Conservation (phyloP, 92 coral and sea anemone genomes). For the Porites rus region DNA sequence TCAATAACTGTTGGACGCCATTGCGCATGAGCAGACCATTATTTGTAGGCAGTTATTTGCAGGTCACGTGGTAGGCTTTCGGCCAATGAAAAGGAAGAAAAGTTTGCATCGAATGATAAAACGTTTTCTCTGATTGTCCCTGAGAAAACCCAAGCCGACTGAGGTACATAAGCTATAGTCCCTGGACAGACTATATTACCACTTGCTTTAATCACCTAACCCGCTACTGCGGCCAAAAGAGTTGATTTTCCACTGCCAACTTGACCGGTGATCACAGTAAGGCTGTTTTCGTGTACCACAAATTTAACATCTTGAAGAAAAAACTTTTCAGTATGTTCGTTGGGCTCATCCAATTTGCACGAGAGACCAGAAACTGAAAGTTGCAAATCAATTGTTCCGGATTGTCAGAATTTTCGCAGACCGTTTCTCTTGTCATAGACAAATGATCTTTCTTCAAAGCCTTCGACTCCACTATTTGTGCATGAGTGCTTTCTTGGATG, state of each 20-base stretch:
- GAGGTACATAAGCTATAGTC: conserved; percentile 25
- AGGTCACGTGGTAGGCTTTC: too few species aligned
- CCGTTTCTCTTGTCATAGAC: not conserved
- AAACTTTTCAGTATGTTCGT: not conserved
- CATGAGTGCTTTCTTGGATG: not conserved
- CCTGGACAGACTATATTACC: not conserved
- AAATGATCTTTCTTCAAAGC: not conserved
- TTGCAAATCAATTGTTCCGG: not conserved
- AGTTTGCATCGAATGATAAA: not conserved
- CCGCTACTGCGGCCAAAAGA: conserved; percentile 21
- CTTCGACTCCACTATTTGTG: not conserved
- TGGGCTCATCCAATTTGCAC: not conserved
- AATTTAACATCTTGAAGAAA: conserved; percentile 15
- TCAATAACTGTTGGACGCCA: too few species aligned
- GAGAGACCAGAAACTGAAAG: conserved; percentile 22
- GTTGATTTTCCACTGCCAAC: conserved; percentile 44
- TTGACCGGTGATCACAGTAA: conserved; percentile 23
- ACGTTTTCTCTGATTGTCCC: conserved; percentile 32
- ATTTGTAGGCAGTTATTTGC: too few species aligned
- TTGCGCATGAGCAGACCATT: too few species aligned
- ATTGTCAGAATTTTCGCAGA: not conserved
- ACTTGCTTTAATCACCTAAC: conserved; percentile 6
- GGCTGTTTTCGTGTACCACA: not conserved
- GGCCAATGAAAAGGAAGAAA: too few species aligned
- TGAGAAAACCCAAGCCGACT: conserved; percentile 35